Evolutionary conservation across 2,888 invertebrate species (phyloP).

Genomic region (Drosophila prostipennis): DNA sequence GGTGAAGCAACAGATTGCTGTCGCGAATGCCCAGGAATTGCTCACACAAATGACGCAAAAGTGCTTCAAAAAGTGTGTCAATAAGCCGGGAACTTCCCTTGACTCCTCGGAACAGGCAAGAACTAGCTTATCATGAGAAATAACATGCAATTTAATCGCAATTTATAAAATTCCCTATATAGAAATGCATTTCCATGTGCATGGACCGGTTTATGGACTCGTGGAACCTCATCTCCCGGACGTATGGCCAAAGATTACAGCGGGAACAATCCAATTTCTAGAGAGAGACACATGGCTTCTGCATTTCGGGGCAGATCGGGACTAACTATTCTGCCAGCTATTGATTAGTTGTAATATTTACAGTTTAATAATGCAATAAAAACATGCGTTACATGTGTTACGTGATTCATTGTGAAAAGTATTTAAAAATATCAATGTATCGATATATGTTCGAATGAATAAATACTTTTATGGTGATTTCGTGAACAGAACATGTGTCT

Average conservation of each 20-base stretch:
- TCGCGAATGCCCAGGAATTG: slow-evolving; percentile 96
- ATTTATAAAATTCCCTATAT: background rate
- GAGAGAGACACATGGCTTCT: slow-evolving; percentile 22
- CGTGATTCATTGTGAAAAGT: slow-evolving; percentile 17
- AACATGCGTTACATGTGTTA: slow-evolving; percentile 49
- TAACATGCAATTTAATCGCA: background rate
- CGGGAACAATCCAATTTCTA: slow-evolving; percentile 85
- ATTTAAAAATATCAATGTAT: no score
- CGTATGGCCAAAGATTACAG: slow-evolving; percentile 93
- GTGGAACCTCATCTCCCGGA: slow-evolving; percentile 95
- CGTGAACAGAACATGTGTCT: slow-evolving; percentile 60
- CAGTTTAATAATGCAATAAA: slow-evolving; percentile 40
- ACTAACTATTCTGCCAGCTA: slow-evolving; percentile 24
- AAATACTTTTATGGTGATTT: slow-evolving; percentile 3
- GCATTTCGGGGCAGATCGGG: slow-evolving; percentile 26
- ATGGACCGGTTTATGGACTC: slow-evolving; percentile 99
- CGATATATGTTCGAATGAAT: no score
- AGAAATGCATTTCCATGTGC: slow-evolving; percentile 98
- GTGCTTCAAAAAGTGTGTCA: slow-evolving; percentile 97
- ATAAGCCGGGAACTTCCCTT: slow-evolving; percentile 94
- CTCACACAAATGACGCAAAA: slow-evolving; percentile 98
- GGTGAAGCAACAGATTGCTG: slow-evolving; percentile 97
- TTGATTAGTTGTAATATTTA: slow-evolving; percentile 43
- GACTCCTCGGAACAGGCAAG: slow-evolving; percentile 94
- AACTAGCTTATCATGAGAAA: background rate